Evolutionary conservation across 2,113 vertebrate genomes (phyloP).

Genomic region (Petaurus breviceps): DNA sequence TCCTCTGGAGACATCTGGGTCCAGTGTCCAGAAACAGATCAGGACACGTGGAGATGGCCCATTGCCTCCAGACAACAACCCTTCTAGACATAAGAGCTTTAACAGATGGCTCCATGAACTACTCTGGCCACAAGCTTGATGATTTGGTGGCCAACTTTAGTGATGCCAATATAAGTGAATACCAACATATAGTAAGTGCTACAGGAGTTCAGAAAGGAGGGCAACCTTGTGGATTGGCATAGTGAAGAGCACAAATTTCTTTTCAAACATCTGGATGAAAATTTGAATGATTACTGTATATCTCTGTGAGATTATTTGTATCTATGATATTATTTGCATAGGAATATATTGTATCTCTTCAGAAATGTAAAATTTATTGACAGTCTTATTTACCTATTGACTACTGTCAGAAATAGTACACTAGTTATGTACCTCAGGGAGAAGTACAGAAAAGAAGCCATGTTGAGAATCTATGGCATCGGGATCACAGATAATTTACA

Average conservation of each 20-base stretch:
- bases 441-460: not conserved
- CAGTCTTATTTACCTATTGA: not conserved
- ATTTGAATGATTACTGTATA: not conserved
- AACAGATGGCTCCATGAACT: not conserved
- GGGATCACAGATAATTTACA: not conserved
- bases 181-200: not conserved
- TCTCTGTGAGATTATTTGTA: not conserved
- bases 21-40: too few relatives aligned
- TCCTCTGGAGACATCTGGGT: too few relatives aligned
- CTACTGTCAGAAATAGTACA: not conserved
- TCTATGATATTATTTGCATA: not conserved
- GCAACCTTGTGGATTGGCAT: not conserved
- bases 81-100: not conserved
- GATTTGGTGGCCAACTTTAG: not conserved
- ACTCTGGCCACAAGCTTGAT: not conserved
- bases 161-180: not conserved
- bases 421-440: not conserved
- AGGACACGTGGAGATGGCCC: too few relatives aligned
- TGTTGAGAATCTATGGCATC: not conserved
- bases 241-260: not conserved
- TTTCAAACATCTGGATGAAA: not conserved
- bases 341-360: not conserved
- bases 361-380: not conserved
- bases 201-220: not conserved
- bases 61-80: not conserved